phyloP scores from a whole-genome alignment of 2,113 vertebrate genomes.

The Oncorhynchus keta region DNA sequence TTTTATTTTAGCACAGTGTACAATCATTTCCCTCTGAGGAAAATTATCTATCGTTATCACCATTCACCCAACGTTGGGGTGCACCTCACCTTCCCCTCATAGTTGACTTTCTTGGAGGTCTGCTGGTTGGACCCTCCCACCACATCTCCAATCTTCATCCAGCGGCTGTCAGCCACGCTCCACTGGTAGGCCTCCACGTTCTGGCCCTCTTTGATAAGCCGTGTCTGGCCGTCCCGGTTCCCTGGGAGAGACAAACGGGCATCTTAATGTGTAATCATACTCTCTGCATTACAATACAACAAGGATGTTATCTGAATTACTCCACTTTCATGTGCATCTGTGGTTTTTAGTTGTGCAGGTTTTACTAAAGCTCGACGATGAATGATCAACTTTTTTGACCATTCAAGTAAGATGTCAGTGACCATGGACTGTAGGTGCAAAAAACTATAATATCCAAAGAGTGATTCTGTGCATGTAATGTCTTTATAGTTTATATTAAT shows the following conservation, averaged over 20 bases:
- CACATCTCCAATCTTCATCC: slow-evolving; percentile 97
- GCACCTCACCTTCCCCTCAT: slow-evolving; percentile 89
- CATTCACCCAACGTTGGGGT: neutral
- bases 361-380: neutral
- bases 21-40: too few species aligned
- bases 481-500: too few species aligned
- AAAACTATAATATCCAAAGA: too few species aligned
- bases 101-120: slow-evolving; percentile 89
- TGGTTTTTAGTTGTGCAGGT: neutral
- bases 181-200: slow-evolving; percentile 78
- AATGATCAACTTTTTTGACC: too few species aligned
- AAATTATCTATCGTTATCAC: too few species aligned
- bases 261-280: neutral
- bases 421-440: too few species aligned
- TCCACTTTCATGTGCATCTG: too few species aligned
- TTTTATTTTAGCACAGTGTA: too few species aligned
- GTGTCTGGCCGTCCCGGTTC: slow-evolving; percentile 74
- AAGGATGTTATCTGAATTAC: too few species aligned
- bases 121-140: slow-evolving; percentile 93
- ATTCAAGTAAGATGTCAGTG: too few species aligned
- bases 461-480: too few species aligned
- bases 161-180: slow-evolving; percentile 75
- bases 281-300: too few species aligned
- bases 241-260: slow-evolving; percentile 45
- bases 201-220: slow-evolving; percentile 71